phyloP scores from a whole-genome alignment of 2,797 vertebrate genomes.

The Bryconaethiops microstoma region DNA sequence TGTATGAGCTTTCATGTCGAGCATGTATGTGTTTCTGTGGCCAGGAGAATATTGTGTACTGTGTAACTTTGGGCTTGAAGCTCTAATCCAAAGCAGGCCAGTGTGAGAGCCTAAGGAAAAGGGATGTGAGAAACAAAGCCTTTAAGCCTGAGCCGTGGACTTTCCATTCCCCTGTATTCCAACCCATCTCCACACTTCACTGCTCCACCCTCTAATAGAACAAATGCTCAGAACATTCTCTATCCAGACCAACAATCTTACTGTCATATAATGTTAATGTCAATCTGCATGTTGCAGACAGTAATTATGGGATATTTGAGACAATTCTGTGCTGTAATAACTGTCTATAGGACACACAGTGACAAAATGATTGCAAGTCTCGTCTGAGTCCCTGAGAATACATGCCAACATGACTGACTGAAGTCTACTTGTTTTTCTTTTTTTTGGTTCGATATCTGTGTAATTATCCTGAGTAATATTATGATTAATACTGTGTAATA shows the following conservation, averaged over 20 bases:
- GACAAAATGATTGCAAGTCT: constrained; percentile 36
- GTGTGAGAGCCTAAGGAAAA: constrained; percentile 17
- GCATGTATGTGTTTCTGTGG: constrained; percentile 28
- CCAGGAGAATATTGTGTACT: constrained; percentile 24
- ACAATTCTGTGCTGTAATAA: constrained; percentile 14
- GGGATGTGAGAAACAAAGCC: constrained; percentile 33
- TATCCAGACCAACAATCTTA: constrained; percentile 15
- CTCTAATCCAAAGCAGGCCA: constrained; percentile 53
- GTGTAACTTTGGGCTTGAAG: constrained; percentile 42
- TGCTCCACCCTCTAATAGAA: background rate
- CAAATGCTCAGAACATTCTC: background rate
- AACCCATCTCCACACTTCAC: background rate
- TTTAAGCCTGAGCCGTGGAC: background rate
- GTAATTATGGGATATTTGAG: constrained; percentile 38
- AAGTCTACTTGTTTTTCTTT: constrained; percentile 33
- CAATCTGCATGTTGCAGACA: constrained; percentile 5
- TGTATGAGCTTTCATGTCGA: constrained; percentile 18
- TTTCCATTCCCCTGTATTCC: background rate
- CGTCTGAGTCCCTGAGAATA: constrained; percentile 7
- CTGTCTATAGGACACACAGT: constrained; percentile 42
- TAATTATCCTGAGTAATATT: constrained; percentile 41
- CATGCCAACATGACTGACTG: constrained; percentile 21
- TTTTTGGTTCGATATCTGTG: constrained; percentile 14
- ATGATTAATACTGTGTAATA: constrained; percentile 44
- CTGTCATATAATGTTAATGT: constrained; percentile 20